Evolutionary conservation across 2,797 vertebrate species (phyloP), one percentile per base, ranked within the genome.

Genomic region (Ptychobarbus kaznakovi): DNA sequence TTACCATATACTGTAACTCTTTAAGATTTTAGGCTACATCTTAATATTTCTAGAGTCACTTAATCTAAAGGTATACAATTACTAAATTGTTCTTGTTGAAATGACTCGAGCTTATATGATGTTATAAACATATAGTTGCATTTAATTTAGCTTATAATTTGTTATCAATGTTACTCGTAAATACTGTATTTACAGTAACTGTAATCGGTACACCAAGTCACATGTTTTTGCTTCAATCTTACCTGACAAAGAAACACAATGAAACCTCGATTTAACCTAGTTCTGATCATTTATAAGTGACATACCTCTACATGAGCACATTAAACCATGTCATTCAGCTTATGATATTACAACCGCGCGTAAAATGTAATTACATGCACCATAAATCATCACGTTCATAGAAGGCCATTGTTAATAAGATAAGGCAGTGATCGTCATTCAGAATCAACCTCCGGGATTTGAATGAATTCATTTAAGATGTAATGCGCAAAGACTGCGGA

Each of bases 401-500:
- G 12, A n/a, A 78, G 63, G 38, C 38, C 82, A n/a, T 32, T 16
- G 42, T 16, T 63, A 66, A 56, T 53, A 22, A 44, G 38, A 40
- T 20, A 11, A 75, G 20, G 28, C 70, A 32, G 7, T 2, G 6
- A 53, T 11, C 44, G 10, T 28, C 5, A 44, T 80, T 80, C 79
- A 69, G n/a, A 13, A 65, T 68, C 18, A 72, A 16, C 46, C 32
- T 20, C 12, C 16, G 32, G 9, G 11, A 68, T 66, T 32, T 69
- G 4, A 53, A 56, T 56, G 8, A 46, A 80, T 80, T 3, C 1
- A 68, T 66, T 69, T 22, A 72, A 73, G 40, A 72, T 70, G 6
- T 35, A 70, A 65, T 68, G 51, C 80, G 61, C 20, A 61, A 70
- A 58, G 44, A 61, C 6, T 63, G 56, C 15, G 82, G 8, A 46